Conservation (phyloP, 2,113 vertebrate species). For the Choloepus hoffmanni region DNA sequence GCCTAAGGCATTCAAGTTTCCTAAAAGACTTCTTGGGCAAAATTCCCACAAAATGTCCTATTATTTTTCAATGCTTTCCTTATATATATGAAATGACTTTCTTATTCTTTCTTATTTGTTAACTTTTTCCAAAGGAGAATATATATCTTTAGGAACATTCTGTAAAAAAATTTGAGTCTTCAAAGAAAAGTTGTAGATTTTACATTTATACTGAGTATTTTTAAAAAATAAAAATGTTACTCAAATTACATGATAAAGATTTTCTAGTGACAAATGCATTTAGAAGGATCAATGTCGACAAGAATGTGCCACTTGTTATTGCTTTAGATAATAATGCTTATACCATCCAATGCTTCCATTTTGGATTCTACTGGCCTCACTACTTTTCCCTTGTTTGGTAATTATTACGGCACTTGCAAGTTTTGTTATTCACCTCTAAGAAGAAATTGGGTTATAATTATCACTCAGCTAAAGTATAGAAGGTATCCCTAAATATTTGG, state of each 20-base stretch:
- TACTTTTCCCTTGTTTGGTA: not conserved
- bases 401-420: not conserved
- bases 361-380: not conserved
- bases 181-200: constrained; percentile 25
- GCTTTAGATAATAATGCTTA: not conserved
- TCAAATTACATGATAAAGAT: not conserved
- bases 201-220: not conserved
- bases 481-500: not conserved
- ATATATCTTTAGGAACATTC: not conserved
- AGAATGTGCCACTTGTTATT: not conserved
- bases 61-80: constrained; percentile 55
- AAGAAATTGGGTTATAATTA: not conserved
- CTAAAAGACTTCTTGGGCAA: constrained; percentile 52
- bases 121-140: not conserved
- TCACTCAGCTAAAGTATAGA: not conserved
- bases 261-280: not conserved
- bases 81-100: not conserved
- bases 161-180: constrained; percentile 29
- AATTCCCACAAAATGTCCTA: constrained; percentile 36
- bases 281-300: not conserved
- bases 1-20: constrained; percentile 30
- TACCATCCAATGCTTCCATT: not conserved
- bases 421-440: constrained; percentile 13
- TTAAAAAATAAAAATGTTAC: not conserved
- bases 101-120: not conserved